These are phyloP conservation scores for Gavia stellata DNA, from an alignment of 2,113 vertebrate species.

Conservation along the genomic window DNA sequence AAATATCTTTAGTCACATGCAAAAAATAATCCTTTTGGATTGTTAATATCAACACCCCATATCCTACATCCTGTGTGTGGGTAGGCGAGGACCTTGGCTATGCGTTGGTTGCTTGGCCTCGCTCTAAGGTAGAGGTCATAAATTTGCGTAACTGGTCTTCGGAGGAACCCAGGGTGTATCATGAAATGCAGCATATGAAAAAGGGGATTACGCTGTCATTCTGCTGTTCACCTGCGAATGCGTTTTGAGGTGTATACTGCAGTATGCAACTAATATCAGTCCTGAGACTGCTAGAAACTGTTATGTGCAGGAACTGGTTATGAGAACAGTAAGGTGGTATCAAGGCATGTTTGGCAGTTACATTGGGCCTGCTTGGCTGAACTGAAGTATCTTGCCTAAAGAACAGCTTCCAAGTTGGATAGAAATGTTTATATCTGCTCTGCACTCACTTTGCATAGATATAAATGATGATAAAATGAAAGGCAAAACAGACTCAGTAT, in stretches of 20 bases:
- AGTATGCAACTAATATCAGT: too few relatives aligned
- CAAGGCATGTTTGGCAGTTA: background rate
- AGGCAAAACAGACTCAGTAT: fast-evolving
- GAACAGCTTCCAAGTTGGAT: background rate
- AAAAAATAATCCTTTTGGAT: background rate
- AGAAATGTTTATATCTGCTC: background rate
- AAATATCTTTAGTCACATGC: background rate
- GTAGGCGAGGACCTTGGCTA: background rate
- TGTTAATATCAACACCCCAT: background rate
- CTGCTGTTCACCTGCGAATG: background rate
- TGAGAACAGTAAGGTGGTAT: background rate
- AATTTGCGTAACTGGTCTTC: background rate
- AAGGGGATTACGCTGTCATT: background rate
- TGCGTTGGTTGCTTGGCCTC: background rate
- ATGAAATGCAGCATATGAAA: background rate
- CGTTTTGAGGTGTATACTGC: background rate
- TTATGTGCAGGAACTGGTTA: background rate
- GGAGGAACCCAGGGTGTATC: background rate
- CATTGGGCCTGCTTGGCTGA: background rate
- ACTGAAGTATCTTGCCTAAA: background rate
- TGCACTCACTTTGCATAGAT: background rate
- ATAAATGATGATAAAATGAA: background rate
- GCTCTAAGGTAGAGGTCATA: background rate
- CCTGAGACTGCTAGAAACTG: background rate
- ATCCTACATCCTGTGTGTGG: too few relatives aligned